Percentiles rank a stretch among this genome's conserved stretches.
Conservation (phyloP, 1,140 invertebrate genomes). For the Galleria mellonella region DNA sequence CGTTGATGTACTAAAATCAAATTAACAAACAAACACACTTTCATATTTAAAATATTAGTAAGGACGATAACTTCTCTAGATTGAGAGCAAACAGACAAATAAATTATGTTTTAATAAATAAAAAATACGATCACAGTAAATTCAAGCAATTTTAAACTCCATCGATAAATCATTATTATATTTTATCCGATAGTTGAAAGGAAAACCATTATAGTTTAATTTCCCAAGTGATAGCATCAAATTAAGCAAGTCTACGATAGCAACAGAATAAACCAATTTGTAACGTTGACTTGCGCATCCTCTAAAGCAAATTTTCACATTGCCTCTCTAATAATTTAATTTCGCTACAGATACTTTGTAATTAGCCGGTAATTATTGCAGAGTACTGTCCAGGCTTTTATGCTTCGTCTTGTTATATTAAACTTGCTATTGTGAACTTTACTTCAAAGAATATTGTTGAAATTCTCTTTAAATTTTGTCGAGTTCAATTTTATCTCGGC, state of each 20-base stretch:
- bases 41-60: too few relatives aligned
- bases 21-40: too few relatives aligned
- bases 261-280: background rate
- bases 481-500: background rate
- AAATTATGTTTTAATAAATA: too few relatives aligned
- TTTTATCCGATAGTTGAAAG: too few relatives aligned
- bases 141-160: too few relatives aligned
- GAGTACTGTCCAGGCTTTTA: background rate
- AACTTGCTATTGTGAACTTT: background rate
- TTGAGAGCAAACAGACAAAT: too few relatives aligned
- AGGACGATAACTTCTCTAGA: too few relatives aligned
- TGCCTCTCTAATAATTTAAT: conserved; percentile 7
- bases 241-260: background rate
- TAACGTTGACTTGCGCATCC: background rate
- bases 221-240: conserved; percentile 13
- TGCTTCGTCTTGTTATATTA: background rate
- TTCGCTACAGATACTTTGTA: conserved; percentile 1
- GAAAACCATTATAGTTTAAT: conserved; percentile 11
- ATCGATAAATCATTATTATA: too few relatives aligned
- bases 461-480: background rate
- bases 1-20: too few relatives aligned
- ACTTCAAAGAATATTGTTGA: background rate
- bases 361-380: conserved; percentile 8
- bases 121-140: too few relatives aligned
- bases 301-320: conserved; percentile 2